Conservation (phyloP, 1,140 invertebrate species). For the Helicoverpa armigera region DNA sequence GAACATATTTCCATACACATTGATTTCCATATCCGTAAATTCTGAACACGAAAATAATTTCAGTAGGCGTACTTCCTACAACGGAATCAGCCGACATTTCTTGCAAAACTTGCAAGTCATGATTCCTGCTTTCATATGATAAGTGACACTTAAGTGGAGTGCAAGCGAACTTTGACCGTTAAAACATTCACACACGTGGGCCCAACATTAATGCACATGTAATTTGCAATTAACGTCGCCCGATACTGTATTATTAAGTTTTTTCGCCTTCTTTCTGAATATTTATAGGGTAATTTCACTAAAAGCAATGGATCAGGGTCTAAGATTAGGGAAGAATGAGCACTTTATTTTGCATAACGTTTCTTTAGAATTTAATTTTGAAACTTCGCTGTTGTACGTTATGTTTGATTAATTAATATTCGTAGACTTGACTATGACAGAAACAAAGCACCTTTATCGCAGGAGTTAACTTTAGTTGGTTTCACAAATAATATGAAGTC, state of each 20-base stretch:
- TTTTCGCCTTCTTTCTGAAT: constrained; percentile 76
- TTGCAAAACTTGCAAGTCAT: constrained; percentile 45
- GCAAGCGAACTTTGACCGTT: constrained; percentile 54
- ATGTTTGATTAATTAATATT: background rate
- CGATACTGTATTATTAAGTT: constrained; percentile 78
- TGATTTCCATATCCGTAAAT: no score
- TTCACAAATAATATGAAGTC: no score
- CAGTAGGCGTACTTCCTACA: background rate
- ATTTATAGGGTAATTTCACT: constrained; percentile 83
- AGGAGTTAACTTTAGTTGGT: no score
- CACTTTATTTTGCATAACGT: constrained; percentile 36
- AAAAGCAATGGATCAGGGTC: constrained; percentile 70
- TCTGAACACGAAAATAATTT: background rate
- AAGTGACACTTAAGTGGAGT: constrained; percentile 35
- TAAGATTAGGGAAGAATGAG: constrained; percentile 49
- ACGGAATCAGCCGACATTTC: background rate
- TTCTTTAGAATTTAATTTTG: constrained; percentile 24
- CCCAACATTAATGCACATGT: constrained; percentile 70
- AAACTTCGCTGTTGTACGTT: background rate
- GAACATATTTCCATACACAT: no score
- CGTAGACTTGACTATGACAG: background rate
- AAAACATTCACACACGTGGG: constrained; percentile 51
- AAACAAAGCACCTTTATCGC: background rate
- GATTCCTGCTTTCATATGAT: constrained; percentile 4
- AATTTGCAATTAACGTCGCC: constrained; percentile 76